phyloP scores from a whole-genome alignment of 2,797 vertebrate genomes.

The Esox masquinongy region DNA sequence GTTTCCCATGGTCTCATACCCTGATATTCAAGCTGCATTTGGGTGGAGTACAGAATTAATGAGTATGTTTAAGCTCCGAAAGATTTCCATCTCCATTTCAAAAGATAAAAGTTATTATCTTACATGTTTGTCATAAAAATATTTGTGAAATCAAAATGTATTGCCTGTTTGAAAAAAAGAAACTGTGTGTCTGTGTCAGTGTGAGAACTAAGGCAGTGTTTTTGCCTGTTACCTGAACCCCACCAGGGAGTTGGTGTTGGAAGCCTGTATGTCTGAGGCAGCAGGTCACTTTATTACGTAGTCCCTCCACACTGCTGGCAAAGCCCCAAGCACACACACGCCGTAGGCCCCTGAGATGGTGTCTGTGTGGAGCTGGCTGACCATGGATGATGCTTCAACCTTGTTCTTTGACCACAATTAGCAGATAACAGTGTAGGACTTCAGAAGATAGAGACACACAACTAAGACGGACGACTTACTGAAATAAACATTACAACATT shows the following conservation, averaged over 20 bases:
- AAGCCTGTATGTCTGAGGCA: constrained; percentile 49
- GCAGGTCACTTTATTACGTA: constrained; percentile 22
- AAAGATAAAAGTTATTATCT: background rate
- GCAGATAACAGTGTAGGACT: background rate
- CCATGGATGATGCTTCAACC: background rate
- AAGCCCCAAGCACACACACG: constrained; percentile 36
- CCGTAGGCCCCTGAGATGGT: background rate
- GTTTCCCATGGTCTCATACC: constrained; percentile 55
- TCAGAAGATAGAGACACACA: background rate
- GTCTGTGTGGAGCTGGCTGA: background rate
- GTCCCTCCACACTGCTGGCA: constrained; percentile 63
- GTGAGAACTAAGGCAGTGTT: constrained; percentile 8
- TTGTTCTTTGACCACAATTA: background rate
- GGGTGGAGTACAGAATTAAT: constrained; percentile 57
- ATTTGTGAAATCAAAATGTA: constrained; percentile 6
- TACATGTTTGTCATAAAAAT: background rate
- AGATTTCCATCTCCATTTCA: constrained; percentile 35
- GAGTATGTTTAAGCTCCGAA: constrained; percentile 28
- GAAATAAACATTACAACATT: background rate
- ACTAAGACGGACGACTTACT: constrained; percentile 28
- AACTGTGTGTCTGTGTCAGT: constrained; percentile 13
- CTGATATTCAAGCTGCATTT: constrained; percentile 68
- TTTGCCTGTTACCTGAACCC: constrained; percentile 61
- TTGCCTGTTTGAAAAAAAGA: constrained; percentile 2
- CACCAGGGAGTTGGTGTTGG: constrained; percentile 60